phyloP scores from a whole-genome alignment of 2,113 vertebrate species.

The Cyrtonyx montezumae region DNA sequence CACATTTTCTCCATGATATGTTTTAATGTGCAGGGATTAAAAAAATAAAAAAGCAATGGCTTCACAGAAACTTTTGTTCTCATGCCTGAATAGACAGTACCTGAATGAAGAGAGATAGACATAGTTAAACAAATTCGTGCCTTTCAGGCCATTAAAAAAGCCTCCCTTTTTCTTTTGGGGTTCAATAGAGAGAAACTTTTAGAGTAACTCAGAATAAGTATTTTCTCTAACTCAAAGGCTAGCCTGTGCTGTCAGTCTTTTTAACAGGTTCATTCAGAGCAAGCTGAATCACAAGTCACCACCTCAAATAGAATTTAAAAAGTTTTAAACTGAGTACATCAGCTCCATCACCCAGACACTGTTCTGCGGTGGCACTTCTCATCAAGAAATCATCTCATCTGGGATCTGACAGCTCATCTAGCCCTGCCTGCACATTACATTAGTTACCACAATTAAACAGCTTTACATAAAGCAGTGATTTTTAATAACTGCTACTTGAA shows the following conservation, averaged over 20 bases:
- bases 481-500: conserved; percentile 23
- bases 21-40: background rate
- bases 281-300: background rate
- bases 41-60: background rate
- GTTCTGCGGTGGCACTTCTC: background rate
- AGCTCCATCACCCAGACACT: background rate
- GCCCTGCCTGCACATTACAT: background rate
- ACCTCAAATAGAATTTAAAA: background rate
- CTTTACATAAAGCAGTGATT: background rate
- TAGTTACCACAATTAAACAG: background rate
- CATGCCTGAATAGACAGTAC: background rate
- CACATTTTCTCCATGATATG: background rate
- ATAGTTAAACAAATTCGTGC: background rate
- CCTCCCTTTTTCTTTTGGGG: background rate
- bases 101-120: background rate
- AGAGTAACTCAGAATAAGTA: background rate
- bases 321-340: background rate
- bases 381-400: conserved; percentile 9
- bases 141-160: background rate
- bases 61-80: background rate
- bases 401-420: background rate
- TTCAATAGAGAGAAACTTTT: background rate
- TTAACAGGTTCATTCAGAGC: background rate
- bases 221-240: background rate
- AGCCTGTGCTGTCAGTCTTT: background rate